phyloP scores from a whole-genome alignment of 2,113 vertebrate genomes.

The Embiotoca jacksoni region DNA sequence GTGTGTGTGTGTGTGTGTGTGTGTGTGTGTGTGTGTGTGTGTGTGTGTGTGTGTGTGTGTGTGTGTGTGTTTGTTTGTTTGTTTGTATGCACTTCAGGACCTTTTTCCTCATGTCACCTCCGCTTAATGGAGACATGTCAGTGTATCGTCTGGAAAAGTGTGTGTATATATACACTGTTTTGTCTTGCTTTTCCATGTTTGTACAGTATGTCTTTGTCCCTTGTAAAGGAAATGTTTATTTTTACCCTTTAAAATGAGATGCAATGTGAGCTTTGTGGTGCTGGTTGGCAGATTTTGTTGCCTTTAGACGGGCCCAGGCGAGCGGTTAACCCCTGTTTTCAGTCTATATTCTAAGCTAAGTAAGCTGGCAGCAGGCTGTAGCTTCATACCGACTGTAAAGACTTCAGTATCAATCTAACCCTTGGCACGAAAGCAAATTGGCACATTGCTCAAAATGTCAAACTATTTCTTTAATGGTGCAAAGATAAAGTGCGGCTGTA shows the following conservation, averaged over 20 bases:
- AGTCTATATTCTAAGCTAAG: background rate
- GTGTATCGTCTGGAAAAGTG: background rate
- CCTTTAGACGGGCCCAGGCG: background rate
- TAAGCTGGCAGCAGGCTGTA: background rate
- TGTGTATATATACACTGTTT: background rate
- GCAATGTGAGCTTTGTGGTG: no score
- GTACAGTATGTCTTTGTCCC: background rate
- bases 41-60: no score
- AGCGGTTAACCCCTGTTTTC: background rate
- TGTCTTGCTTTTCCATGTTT: background rate
- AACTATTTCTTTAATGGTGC: background rate
- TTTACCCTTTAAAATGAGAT: no score
- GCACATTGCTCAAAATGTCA: background rate
- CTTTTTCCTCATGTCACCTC: constrained; percentile 30
- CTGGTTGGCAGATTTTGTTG: background rate
- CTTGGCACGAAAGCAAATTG: background rate
- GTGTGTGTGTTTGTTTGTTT: no score
- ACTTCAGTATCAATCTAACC: background rate
- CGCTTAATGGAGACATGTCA: constrained; percentile 25
- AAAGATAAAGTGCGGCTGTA: background rate
- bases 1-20: no score
- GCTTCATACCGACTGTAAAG: background rate
- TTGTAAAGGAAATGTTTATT: background rate
- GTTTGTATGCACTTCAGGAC: constrained; percentile 2
- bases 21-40: no score